phyloP scores from a whole-genome alignment of 2,888 invertebrate species.

The Tillus elongatus region DNA sequence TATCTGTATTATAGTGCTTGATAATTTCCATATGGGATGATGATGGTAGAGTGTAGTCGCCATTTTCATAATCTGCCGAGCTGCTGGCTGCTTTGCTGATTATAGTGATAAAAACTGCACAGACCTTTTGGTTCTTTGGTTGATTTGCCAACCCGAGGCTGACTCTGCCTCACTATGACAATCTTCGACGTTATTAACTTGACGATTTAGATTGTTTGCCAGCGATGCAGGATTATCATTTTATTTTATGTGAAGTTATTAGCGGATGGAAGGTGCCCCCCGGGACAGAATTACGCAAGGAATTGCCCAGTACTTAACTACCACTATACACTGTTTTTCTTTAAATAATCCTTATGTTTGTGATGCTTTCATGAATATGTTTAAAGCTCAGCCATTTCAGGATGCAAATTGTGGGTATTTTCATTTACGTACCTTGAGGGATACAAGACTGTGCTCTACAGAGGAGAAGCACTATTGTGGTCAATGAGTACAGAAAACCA shows the following conservation, averaged over 20 bases:
- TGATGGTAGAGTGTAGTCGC: conserved; percentile 29
- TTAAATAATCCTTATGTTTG: too few relatives aligned
- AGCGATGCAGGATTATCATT: neutral
- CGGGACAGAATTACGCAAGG: conserved; percentile 1
- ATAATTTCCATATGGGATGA: conserved; percentile 40
- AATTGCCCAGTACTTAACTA: too few relatives aligned
- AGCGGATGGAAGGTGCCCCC: neutral
- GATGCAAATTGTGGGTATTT: too few relatives aligned
- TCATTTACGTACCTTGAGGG: too few relatives aligned
- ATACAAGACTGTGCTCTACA: too few relatives aligned
- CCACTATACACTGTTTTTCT: too few relatives aligned
- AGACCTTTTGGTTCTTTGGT: conserved; percentile 16
- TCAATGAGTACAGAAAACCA: too few relatives aligned
- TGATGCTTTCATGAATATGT: too few relatives aligned
- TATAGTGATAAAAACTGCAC: conserved; percentile 36
- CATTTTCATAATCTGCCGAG: conserved; percentile 28
- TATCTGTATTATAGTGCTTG: conserved; percentile 39
- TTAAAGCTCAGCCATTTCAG: too few relatives aligned
- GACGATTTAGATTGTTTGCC: conserved; percentile 23
- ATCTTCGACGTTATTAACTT: conserved; percentile 24
- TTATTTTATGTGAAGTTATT: conserved; percentile 3
- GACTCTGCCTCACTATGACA: conserved; percentile 20
- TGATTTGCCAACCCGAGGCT: conserved; percentile 24
- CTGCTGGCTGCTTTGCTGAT: conserved; percentile 34
- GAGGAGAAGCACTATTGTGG: too few relatives aligned